A percentile compares a stretch with the other conserved stretches of the same genome.
phyloP scores from a whole-genome alignment of 1,140 invertebrate species.

The Dreissena polymorpha region DNA sequence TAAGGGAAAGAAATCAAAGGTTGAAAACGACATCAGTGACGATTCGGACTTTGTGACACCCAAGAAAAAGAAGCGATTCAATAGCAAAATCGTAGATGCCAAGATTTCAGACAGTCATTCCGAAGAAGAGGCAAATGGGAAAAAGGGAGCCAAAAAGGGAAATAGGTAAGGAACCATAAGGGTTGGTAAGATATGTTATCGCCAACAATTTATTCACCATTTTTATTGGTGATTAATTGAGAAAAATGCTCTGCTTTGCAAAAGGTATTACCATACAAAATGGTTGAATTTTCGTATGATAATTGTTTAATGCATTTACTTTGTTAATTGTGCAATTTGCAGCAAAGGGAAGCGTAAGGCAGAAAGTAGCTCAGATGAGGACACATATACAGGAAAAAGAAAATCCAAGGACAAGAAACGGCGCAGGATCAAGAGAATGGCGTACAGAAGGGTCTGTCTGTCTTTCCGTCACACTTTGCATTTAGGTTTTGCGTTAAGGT shows the following conservation, averaged over 20 bases:
- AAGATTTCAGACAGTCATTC: conserved; percentile 54
- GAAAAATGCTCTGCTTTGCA: too few species aligned
- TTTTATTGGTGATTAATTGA: too few species aligned
- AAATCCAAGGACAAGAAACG: conserved; percentile 41
- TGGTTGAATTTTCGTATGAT: too few species aligned
- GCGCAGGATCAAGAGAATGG: conserved; percentile 41
- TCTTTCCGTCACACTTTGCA: too few species aligned
- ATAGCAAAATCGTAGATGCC: conserved; percentile 50
- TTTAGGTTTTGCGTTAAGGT: too few species aligned
- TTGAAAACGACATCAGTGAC: conserved; percentile 14
- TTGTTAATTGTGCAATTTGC: background rate
- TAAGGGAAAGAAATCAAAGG: conserved; percentile 13
- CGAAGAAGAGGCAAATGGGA: background rate
- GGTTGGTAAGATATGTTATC: background rate
- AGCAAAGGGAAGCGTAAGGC: conserved; percentile 27
- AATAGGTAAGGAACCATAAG: conserved; percentile 29
- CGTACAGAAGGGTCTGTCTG: conserved; percentile 19
- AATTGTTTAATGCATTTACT: too few species aligned
- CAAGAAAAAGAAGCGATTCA: conserved; percentile 46
- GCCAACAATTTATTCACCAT: too few species aligned
- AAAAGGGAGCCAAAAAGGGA: conserved; percentile 25
- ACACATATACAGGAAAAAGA: conserved; percentile 54
- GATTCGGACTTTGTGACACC: conserved; percentile 45
- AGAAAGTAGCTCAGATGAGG: conserved; percentile 39
- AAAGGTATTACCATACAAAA: too few species aligned